phyloP scores from a whole-genome alignment of 2,888 invertebrate genomes.

The Meiosimyza platycephala region DNA sequence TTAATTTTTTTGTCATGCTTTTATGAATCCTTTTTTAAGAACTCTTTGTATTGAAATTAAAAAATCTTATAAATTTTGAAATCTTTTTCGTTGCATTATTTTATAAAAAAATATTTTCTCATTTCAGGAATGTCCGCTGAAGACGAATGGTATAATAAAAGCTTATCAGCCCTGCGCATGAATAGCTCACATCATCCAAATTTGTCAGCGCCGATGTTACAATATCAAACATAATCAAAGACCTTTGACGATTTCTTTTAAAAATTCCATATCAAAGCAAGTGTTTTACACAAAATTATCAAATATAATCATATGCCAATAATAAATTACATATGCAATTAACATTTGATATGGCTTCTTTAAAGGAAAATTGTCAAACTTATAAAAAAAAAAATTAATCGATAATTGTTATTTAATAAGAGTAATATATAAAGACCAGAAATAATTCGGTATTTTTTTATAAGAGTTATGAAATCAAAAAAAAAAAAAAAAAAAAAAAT shows the following conservation, averaged over 20 bases:
- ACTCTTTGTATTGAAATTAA: no score
- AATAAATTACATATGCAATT: not conserved
- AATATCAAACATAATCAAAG: conserved; percentile 94
- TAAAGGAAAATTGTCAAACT: conserved; percentile 41
- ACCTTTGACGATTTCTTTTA: conserved; percentile 68
- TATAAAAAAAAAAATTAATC: not conserved
- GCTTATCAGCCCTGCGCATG: conserved; percentile 95
- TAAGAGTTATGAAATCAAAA: no score
- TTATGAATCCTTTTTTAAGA: no score
- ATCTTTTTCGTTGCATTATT: no score
- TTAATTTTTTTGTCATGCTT: no score
- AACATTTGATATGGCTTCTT: conserved; percentile 11
- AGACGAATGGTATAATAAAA: conserved; percentile 99
- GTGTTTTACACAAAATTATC: not conserved
- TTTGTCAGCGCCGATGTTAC: conserved; percentile 94
- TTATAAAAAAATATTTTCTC: no score
- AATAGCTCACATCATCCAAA: conserved; percentile 96
- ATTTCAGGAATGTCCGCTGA: conserved; percentile 88
- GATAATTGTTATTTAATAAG: no score
- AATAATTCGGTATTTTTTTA: no score
- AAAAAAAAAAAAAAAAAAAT: no score
- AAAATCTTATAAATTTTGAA: no score
- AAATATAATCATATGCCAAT: not conserved
- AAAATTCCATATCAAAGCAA: conserved; percentile 51
- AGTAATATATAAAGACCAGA: no score